Conservation (phyloP, 2,888 invertebrate genomes). For the Plagiodera versicolora region DNA sequence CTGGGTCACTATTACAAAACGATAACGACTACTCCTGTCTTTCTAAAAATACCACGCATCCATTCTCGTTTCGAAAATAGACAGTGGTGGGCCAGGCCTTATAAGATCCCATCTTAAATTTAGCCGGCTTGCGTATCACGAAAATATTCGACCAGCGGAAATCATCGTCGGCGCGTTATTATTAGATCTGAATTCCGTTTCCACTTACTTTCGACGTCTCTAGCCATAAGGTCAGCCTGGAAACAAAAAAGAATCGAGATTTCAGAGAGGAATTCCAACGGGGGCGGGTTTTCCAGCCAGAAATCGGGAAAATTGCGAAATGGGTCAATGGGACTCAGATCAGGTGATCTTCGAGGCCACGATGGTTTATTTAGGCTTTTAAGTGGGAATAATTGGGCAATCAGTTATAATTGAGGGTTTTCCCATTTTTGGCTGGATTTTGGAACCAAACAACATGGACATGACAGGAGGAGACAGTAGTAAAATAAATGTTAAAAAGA, state of each 20-base stretch:
- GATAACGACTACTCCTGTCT: conserved; percentile 13
- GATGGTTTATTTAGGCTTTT: too few species aligned
- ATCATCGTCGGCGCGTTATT: conserved; percentile 2
- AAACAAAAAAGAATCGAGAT: conserved; percentile 41
- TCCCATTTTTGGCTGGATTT: not conserved
- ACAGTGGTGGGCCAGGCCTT: conserved; percentile 32
- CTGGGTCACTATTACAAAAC: conserved; percentile 26
- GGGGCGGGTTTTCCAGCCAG: not conserved
- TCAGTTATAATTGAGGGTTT: not conserved
- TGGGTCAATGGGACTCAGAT: too few species aligned
- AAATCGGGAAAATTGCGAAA: not conserved
- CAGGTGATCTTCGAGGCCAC: too few species aligned
- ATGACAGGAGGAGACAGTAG: not conserved
- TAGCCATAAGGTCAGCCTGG: conserved; percentile 86
- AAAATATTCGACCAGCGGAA: conserved; percentile 19
- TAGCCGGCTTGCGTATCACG: conserved; percentile 32
- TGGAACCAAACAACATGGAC: not conserved
- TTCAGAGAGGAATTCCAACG: not conserved
- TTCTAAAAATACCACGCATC: conserved; percentile 28
- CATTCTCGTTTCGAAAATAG: conserved; percentile 32
- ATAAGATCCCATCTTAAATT: conserved; percentile 40
- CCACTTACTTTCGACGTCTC: conserved; percentile 87
- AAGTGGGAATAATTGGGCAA: too few species aligned
- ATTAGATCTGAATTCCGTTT: conserved; percentile 27
- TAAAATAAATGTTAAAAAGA: conserved; percentile 12